Evolutionary conservation across 2,797 vertebrate species (phyloP), one percentile per base, ranked within the genome.

Genomic region (Propithecus perrieri): DNA sequence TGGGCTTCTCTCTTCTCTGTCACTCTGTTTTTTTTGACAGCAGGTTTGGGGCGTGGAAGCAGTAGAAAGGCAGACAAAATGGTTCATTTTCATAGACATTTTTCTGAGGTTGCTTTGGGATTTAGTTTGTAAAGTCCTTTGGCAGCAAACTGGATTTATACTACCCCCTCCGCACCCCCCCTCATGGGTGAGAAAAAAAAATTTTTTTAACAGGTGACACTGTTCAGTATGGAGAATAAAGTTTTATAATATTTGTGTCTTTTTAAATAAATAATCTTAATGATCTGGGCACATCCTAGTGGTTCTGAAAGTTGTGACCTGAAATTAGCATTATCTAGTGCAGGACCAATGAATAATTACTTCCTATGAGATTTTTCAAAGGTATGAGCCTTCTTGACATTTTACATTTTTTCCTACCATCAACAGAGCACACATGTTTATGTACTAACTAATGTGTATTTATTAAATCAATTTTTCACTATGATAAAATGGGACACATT

Each of bases 91-190:
- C 76, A 59, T 63, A 83, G 75, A 93, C 5, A 22, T 10, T 80
- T 15, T 76, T 59, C 71, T 35, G 46, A 84, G 61, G 53, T 53
- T 69, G 69, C 41, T 26, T 48, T 96, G 94, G 94, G 97, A 95
- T 69, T 84, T 94, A 91, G 91, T 98, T 98, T 90, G 95, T 35
- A 90, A 97, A 96, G 84, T 96, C 95, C 94, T 95, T 95, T 79
- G 94, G 78, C 94, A 91, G 90, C 75, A 93, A 85, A 90, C 94
- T 96, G 86, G 89, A 97, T 41, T 97, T 97, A 96, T 95, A 7
- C n/a, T 48, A 1, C 8, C 17, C 17, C 46, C n/a, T 35, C 30
- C 75, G n/a, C 69, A 89, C 8, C 11, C 59, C 1, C 15, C 48
- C 85, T 80, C 48, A 8, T 15, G 74, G 59, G 2, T 48, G 79